Evolutionary conservation across 2,797 vertebrate species (phyloP), one percentile per base, ranked within the genome.

Genomic region (Melanotaenia parkinsoni): DNA sequence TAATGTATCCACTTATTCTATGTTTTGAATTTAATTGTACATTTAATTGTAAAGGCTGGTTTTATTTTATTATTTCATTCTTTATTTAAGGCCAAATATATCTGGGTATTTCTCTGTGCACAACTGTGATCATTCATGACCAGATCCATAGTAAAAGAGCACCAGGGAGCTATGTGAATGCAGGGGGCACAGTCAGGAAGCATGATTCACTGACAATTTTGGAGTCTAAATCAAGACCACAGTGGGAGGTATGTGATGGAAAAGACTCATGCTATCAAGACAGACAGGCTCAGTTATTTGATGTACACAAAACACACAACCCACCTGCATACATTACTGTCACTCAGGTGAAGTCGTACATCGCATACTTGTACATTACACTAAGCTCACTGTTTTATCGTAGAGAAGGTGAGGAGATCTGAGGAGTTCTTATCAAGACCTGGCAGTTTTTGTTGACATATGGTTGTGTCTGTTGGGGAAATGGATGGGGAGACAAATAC

Each of bases 401-500:
- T 56, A 38, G 40, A 20, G 58, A 58, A 62, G 74, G 70, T 67
- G 57, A 74, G 50, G 83, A 80, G 83, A 70, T 84, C 72, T 74
- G 58, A 62, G 61, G 83, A 80, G 83, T 63, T 84, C 78, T 83
- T 84, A 88, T 87, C 82, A 86, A 58, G 61, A 63, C 66, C 71
- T 67, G 81, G 70, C 77, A 71, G 82, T 81, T 83, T 76, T 77
- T 58, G 4, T 70, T 91, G 90, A 91, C 82, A 84, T 86, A 88
- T 83, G 77, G 82, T 61, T 24, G 70, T 71, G 83, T 86, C 82
- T 82, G 81, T 73, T 75, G 74, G 72, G 70, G 84, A 80, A 88
- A 88, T 86, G 63, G 83, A 83, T 79, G 67, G 50, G 54, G 79
- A 87, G 86, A 89, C 74, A 70, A 82, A 89, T 76, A 63, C 58